These are phyloP conservation scores for Artibeus lituratus DNA, from an alignment of 2,797 vertebrate species.

Conservation along the genomic window DNA sequence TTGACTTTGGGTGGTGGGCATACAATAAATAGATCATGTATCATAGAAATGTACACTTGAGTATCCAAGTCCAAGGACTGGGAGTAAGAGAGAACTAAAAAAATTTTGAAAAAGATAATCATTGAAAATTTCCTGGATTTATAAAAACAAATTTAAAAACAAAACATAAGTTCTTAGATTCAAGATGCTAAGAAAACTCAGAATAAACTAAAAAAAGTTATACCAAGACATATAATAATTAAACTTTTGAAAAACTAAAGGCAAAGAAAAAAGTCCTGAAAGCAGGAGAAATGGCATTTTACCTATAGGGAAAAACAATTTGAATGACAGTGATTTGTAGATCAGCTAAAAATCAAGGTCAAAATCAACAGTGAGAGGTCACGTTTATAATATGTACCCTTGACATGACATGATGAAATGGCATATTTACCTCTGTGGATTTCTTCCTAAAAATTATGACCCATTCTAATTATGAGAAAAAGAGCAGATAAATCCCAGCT, in stretches of 20 bases:
- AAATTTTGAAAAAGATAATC: not conserved
- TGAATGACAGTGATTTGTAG: not conserved
- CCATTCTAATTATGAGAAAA: not conserved
- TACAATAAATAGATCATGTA: no score
- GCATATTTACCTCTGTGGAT: not conserved
- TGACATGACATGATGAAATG: not conserved
- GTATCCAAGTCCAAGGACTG: not conserved
- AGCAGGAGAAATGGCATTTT: not conserved
- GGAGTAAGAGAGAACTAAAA: not conserved
- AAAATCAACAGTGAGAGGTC: not conserved
- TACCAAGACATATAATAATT: not conserved
- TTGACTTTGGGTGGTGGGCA: no score
- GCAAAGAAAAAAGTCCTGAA: not conserved
- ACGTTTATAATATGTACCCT: not conserved
- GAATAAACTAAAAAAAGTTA: not conserved
- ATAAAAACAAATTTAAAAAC: not conserved
- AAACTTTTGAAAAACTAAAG: not conserved
- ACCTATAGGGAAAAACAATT: not conserved
- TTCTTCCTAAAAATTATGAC: not conserved
- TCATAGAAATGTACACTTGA: no score
- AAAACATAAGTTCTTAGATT: not conserved
- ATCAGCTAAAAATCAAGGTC: not conserved
- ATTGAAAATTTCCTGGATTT: not conserved
- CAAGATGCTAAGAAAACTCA: not conserved
- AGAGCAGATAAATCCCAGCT: not conserved